A percentile compares a stretch with the other conserved stretches of the same genome.
These are phyloP conservation scores for Stigmatopora argus DNA, from an alignment of 2,113 vertebrate genomes.

Conservation along the genomic window DNA sequence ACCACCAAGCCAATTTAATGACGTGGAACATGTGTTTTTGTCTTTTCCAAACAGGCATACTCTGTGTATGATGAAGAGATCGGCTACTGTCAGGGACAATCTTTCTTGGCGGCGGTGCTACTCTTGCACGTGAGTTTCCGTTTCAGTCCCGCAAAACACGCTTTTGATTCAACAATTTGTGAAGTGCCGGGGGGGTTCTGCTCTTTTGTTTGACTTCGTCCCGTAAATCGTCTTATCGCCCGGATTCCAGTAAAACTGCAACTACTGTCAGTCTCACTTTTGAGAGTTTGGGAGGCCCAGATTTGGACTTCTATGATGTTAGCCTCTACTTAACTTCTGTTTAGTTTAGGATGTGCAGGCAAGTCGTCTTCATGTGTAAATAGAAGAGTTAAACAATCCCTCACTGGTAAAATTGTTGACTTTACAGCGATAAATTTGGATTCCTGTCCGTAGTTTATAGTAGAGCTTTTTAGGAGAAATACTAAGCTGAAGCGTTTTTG, in stretches of 20 bases:
- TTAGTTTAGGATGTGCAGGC: not conserved
- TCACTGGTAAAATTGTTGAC: not conserved
- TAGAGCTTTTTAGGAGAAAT: not conserved
- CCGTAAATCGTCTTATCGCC: slow-evolving; percentile 71
- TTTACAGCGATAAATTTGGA: too few relatives aligned
- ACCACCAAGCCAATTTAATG: not conserved
- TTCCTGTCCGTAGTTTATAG: not conserved
- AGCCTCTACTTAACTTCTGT: not conserved
- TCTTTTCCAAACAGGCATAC: slow-evolving; percentile 77
- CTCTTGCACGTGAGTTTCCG: slow-evolving; percentile 87
- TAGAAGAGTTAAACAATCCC: not conserved
- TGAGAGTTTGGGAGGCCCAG: not conserved
- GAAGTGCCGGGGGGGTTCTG: slow-evolving; percentile 9
- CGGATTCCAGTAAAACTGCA: not conserved
- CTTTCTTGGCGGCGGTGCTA: slow-evolving; percentile 95
- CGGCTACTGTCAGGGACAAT: slow-evolving; percentile 97
- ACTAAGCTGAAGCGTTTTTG: not conserved
- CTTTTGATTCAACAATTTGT: slow-evolving; percentile 13
- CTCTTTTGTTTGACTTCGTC: slow-evolving; percentile 18
- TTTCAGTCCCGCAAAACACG: slow-evolving; percentile 14
- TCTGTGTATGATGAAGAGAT: slow-evolving; percentile 99
- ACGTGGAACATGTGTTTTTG: not conserved
- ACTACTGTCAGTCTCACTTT: slow-evolving; percentile 15
- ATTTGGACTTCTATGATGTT: not conserved
- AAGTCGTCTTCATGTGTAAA: not conserved